Percentiles rank a stretch among this genome's conserved stretches.
phyloP scores from a whole-genome alignment of 1,140 invertebrate genomes.

The Platyscapa corneri region DNA sequence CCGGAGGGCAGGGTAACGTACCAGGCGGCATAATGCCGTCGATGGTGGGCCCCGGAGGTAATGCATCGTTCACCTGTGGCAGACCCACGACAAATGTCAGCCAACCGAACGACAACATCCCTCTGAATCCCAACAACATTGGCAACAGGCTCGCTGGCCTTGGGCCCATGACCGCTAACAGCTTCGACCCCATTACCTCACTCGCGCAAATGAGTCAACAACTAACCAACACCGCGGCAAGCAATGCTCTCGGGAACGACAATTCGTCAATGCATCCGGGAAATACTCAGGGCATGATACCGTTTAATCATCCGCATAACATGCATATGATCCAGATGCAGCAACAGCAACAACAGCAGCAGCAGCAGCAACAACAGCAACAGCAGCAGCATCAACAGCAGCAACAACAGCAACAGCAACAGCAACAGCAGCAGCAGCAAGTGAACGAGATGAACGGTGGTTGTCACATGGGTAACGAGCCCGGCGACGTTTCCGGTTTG shows the following conservation, averaged over 20 bases:
- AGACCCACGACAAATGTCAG: constrained; percentile 67
- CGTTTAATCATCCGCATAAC: constrained; percentile 67
- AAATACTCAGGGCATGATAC: constrained; percentile 72
- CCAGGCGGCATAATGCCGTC: constrained; percentile 57
- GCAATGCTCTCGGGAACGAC: constrained; percentile 74
- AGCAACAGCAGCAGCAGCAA: constrained; percentile 66
- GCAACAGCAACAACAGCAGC: constrained; percentile 67
- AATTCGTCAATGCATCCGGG: constrained; percentile 72
- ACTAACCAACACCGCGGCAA: constrained; percentile 84
- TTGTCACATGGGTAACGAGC: constrained; percentile 73
- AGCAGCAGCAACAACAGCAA: constrained; percentile 55
- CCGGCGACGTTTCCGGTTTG: constrained; percentile 75
- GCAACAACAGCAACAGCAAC: constrained; percentile 57
- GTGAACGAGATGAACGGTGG: constrained; percentile 71
- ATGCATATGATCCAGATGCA: constrained; percentile 77
- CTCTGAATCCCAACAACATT: constrained; percentile 86
- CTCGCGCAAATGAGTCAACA: constrained; percentile 96
- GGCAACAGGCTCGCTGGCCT: constrained; percentile 72
- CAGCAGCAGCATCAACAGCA: constrained; percentile 58
- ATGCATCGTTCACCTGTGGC: constrained; percentile 64
- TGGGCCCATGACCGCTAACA: constrained; percentile 77
- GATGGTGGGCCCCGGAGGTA: constrained; percentile 60
- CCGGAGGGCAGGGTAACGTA: constrained; percentile 58
- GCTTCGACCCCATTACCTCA: constrained; percentile 94
- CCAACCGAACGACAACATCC: constrained; percentile 84